These are phyloP conservation scores for Tachycineta bicolor DNA, from an alignment of 2,113 vertebrate genomes.

Conservation along the genomic window DNA sequence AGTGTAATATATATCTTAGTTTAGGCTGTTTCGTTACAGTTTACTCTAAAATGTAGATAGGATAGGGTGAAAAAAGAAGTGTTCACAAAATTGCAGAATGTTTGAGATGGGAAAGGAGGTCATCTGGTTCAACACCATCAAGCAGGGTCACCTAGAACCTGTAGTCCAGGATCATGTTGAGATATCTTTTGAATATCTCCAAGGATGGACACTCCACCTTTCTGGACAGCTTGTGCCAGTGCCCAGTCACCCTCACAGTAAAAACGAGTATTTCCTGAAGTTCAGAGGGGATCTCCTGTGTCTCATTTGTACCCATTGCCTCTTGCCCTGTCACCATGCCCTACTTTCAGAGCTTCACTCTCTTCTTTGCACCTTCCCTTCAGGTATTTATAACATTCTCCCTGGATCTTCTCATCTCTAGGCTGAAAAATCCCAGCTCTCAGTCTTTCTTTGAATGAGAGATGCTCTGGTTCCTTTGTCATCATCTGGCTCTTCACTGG, in stretches of 20 bases:
- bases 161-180: not conserved
- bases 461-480: not conserved
- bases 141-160: not conserved
- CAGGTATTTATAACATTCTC: not conserved
- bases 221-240: not conserved
- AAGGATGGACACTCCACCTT: not conserved
- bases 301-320: not conserved
- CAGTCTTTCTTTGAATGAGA: not conserved
- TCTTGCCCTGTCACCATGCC: not conserved
- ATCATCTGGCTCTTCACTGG: not conserved
- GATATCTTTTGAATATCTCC: not conserved
- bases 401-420: not conserved
- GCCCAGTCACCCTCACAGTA: not conserved
- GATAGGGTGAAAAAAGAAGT: not conserved
- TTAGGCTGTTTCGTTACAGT: not conserved
- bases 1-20: not conserved
- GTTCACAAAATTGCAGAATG: not conserved
- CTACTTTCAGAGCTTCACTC: not conserved
- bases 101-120: not conserved
- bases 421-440: not conserved
- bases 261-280: not conserved
- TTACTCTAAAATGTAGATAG: not conserved
- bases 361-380: not conserved
- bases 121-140: not conserved
- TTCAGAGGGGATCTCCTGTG: not conserved